Evolutionary conservation across 2,113 vertebrate species (phyloP), one percentile per base, ranked within the genome.

Genomic region (Rhineura floridana): DNA sequence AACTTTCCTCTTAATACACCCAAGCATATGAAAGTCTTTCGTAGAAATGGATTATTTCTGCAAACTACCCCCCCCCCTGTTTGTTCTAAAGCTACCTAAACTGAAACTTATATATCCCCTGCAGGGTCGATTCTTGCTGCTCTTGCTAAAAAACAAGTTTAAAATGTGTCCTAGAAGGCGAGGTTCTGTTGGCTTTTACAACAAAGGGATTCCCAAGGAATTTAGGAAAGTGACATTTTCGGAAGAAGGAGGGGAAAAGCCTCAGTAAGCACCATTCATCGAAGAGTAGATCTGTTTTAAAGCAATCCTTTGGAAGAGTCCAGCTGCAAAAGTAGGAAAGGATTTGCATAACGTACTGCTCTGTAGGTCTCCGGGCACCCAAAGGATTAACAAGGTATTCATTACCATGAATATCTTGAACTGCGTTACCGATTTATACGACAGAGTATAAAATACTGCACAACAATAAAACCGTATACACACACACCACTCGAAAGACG

Each of bases 291-390:
- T 92, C 73, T 88, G 83, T 89, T 86, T 70, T 72, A 85, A 90
- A 89, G 90, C 93, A 94, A 91, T 65, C 89, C 90, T 92, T 91
- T 94, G 76, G 91, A 95, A 92, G 94, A 92, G 88, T 94, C 94
- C 86, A 95, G 93, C 89, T 93, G 95, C 87, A 96, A 94, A 93
- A 95, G 89, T 94, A 93, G 94, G 94, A 93, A 93, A 94, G 94
- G 94, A 95, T 94, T 94, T 96, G 90, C 89, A 94, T 93, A 95
- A 95, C 95, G 95, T 92, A 94, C 94, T 96, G 94, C 96, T 96
- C 93, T 91, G 93, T 90, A 92, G 95, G 96, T 94, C 89, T 92
- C 89, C 46, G 90, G 33, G 86, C 93, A 92, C 92, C 95, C 93
- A 92, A 93, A 96, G 95, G 95, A 96, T 96, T 96, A 96, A 91